phyloP scores from a whole-genome alignment of 2,888 invertebrate species.

The Mesorhabditis spiculigera region DNA sequence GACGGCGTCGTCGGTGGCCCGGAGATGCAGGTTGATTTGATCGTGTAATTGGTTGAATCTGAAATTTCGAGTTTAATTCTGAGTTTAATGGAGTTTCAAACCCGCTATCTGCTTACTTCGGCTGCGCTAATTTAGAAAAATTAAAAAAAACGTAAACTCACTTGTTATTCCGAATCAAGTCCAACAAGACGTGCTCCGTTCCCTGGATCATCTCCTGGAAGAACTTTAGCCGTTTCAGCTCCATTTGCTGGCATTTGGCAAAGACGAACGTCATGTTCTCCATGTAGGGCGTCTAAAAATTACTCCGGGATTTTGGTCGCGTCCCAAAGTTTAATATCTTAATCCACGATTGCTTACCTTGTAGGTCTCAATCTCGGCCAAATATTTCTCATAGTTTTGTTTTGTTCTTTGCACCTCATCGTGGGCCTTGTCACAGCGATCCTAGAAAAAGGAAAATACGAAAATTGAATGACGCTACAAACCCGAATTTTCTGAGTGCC shows the following conservation, averaged over 20 bases:
- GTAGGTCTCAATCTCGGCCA: constrained; percentile 82
- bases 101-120: too few relatives aligned
- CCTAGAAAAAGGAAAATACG: constrained; percentile 20
- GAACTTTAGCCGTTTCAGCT: constrained; percentile 86
- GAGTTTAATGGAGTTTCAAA: too few relatives aligned
- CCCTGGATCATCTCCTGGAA: constrained; percentile 91
- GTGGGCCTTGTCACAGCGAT: constrained; percentile 62
- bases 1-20: constrained; percentile 75
- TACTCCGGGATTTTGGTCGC: neutral
- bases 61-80: constrained; percentile 27
- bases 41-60: constrained; percentile 95
- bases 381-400: constrained; percentile 95
- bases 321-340: neutral
- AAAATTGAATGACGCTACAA: neutral
- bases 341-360: constrained; percentile 16
- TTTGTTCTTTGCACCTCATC: too few relatives aligned
- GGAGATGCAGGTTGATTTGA: constrained; percentile 83
- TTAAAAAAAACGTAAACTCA: constrained; percentile 20
- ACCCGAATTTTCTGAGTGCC: constrained; percentile 28
- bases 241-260: constrained; percentile 89
- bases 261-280: constrained; percentile 60
- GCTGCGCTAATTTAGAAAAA: neutral
- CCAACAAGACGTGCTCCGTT: constrained; percentile 82
- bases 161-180: constrained; percentile 66
- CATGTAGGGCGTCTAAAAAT: constrained; percentile 40